A percentile compares a stretch with the other conserved stretches of the same genome.
phyloP scores from a whole-genome alignment of 2,888 invertebrate species.

The Homarus gammarus region DNA sequence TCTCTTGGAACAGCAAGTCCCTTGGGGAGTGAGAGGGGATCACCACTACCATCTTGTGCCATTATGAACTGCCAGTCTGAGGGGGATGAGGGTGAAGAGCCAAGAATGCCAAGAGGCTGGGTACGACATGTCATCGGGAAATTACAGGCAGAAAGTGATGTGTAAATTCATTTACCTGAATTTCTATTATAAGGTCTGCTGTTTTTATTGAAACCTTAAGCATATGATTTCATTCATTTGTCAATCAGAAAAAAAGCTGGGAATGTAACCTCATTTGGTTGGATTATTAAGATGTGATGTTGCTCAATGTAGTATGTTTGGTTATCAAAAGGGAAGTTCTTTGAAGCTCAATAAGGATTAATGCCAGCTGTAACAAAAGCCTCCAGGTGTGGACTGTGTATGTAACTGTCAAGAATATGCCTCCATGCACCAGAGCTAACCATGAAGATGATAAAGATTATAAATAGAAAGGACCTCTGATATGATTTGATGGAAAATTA shows the following conservation, averaged over 20 bases:
- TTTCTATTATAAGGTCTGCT: neutral
- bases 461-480: too few species aligned
- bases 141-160: slow-evolving; percentile 81
- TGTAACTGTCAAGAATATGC: too few species aligned
- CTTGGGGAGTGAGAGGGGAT: slow-evolving; percentile 40
- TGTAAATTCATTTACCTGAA: neutral
- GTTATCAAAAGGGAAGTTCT: neutral
- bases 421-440: too few species aligned
- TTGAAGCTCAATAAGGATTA: too few species aligned
- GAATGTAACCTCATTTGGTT: neutral
- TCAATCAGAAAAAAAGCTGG: neutral
- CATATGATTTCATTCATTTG: neutral
- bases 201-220: neutral
- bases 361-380: too few species aligned
- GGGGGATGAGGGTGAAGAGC: slow-evolving; percentile 42
- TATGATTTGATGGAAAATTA: too few species aligned
- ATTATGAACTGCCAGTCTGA: neutral
- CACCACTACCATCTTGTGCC: slow-evolving; percentile 19
- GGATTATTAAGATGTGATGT: neutral
- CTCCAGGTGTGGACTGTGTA: too few species aligned
- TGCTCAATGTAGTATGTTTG: neutral
- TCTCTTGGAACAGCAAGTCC: slow-evolving; percentile 38
- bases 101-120: slow-evolving; percentile 82
- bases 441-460: too few species aligned
- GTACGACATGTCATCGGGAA: slow-evolving; percentile 87